Conservation (phyloP, 2,113 vertebrate genomes). For the Pachypanchax playfairii region DNA sequence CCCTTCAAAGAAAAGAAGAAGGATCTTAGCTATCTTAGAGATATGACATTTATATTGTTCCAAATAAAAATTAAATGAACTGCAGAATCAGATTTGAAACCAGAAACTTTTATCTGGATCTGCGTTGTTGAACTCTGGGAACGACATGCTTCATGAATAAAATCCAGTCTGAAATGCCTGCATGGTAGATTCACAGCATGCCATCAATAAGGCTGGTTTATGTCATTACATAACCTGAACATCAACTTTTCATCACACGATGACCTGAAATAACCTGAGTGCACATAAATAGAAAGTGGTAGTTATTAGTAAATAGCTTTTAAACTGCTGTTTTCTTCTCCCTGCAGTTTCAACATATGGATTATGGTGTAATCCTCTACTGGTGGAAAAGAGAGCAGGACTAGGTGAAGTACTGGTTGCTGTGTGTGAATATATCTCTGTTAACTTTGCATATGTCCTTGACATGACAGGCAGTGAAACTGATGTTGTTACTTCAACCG, state of each 20-base stretch:
- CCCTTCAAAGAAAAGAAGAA: too few relatives aligned
- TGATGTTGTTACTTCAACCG: constrained; percentile 3
- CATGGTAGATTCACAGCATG: not conserved
- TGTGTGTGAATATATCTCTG: not conserved
- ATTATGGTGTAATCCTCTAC: not conserved
- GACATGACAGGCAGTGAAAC: not conserved
- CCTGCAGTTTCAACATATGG: not conserved
- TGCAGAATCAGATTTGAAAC: not conserved
- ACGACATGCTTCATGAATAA: not conserved
- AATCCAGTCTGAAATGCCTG: not conserved
- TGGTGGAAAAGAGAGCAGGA: not conserved
- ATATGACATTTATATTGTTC: too few relatives aligned
- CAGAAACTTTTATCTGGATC: not conserved
- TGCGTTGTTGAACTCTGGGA: not conserved
- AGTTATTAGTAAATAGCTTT: not conserved
- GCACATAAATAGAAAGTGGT: not conserved
- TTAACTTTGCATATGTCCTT: not conserved
- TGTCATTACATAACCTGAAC: not conserved
- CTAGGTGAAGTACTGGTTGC: not conserved
- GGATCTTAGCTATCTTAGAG: too few relatives aligned
- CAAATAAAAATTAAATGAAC: not conserved
- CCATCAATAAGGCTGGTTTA: not conserved
- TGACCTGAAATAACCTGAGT: not conserved
- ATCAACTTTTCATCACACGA: not conserved
- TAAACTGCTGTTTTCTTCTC: not conserved